Base-by-base conservation (phyloP, 2,888 invertebrate genomes). In the Drosophila kuntzei region DNA sequence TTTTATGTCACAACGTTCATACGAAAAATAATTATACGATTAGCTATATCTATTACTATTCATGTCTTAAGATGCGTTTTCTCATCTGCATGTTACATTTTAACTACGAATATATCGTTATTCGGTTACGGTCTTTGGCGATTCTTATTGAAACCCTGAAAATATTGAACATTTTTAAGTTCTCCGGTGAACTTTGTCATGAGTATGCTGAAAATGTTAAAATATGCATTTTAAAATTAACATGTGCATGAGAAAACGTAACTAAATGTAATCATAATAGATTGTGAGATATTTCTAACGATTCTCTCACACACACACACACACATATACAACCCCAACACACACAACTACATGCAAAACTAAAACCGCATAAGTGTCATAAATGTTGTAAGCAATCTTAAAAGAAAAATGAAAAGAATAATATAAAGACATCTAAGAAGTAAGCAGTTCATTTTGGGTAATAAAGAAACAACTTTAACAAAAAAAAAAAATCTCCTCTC, bases 371-470 rank as follows among this genome's bases (percentile, higher is more conserved):
- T 70, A 69, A 58, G 70, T 74, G 65, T 73, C 74, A 75, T 75
- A 66, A 80, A 82, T 80, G 83, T 82, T 80, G 80, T 80, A 80
- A 82, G 83, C 74, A 61, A 64, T 36, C 32, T 22, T 2, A 49
- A 29, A 53, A 20, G n/a, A 16, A 37, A 32, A 63, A 58, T 2
- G 12, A 41, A 51, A 60, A 54, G 5, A 5, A 59, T 41, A 29
- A 50, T 36, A 34, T 51, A 62, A 43, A 25, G 11, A 46, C 60
- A 61, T 58, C 60, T 79, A 73, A 32, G 36, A 69, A 66, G 12
- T 83, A 83, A 80, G 74, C 64, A 73, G 80, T 81, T 81, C 80
- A 84, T 80, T 81, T 74, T 81, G 79, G 76, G 84, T 80, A 78
- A 81, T 80, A 84, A 84, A 81, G 76, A 71, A 71, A 71, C 60